These are phyloP conservation scores for Hoplias malabaricus DNA, from an alignment of 2,113 vertebrate genomes.

Conservation along the genomic window DNA sequence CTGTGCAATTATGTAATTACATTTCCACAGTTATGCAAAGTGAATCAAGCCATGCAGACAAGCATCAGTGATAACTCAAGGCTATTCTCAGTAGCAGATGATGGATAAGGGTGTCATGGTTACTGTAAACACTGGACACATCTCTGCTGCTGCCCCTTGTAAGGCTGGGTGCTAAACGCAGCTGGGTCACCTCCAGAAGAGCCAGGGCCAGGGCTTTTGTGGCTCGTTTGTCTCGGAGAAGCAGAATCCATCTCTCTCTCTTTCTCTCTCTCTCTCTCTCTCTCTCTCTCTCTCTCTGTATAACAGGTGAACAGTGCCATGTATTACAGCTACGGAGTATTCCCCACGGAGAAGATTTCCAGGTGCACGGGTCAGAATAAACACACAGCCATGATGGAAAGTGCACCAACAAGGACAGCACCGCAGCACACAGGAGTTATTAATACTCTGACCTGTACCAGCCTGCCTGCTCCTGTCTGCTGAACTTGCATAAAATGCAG, in stretches of 20 bases:
- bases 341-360: slow-evolving; percentile 46
- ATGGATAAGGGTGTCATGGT: not conserved
- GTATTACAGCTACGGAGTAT: slow-evolving; percentile 57
- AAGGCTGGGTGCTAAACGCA: not conserved
- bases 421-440: slow-evolving; percentile 52
- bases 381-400: slow-evolving; percentile 56
- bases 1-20: not conserved
- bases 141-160: not conserved
- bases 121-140: not conserved
- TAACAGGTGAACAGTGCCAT: slow-evolving; percentile 65
- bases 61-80: not conserved
- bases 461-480: slow-evolving; percentile 4
- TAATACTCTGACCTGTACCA: slow-evolving; percentile 45
- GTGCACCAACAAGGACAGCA: slow-evolving; percentile 63
- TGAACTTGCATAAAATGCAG: slow-evolving; percentile 38
- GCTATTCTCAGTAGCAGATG: not conserved
- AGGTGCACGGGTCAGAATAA: slow-evolving; percentile 60
- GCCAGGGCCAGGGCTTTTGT: slow-evolving; percentile 58
- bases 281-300: slow-evolving; percentile 60
- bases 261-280: slow-evolving; percentile 61
- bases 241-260: slow-evolving; percentile 61
- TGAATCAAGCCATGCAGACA: not conserved
- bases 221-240: slow-evolving; percentile 67
- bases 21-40: not conserved
- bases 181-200: slow-evolving; percentile 71